Evolutionary conservation across 2,797 vertebrate species (phyloP).

Genomic region (Typhlichthys eigenmanni): DNA sequence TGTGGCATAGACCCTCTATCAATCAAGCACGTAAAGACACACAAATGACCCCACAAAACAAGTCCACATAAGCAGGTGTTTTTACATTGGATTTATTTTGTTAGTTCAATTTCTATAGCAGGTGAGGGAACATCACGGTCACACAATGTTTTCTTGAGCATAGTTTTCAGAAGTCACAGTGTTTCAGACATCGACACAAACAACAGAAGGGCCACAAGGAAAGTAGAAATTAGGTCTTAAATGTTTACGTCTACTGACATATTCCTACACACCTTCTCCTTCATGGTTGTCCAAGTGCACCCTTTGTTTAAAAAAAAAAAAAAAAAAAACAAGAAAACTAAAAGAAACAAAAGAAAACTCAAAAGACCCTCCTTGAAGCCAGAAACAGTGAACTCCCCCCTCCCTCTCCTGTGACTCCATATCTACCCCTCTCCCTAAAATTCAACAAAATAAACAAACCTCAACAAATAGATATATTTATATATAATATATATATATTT

Average conservation of each 20-base stretch:
- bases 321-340: conserved; percentile 36
- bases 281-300: conserved; percentile 71
- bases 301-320: conserved; percentile 45
- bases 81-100: conserved; percentile 84
- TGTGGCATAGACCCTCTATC: conserved; percentile 13
- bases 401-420: conserved; percentile 20
- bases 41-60: background rate
- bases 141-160: conserved; percentile 78
- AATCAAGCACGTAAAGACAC: too few relatives aligned
- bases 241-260: conserved; percentile 38
- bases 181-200: conserved; percentile 80
- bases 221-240: conserved; percentile 62
- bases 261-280: conserved; percentile 70
- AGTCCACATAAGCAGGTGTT: conserved; percentile 36
- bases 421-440: conserved; percentile 37
- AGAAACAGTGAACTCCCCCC: conserved; percentile 36
- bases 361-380: conserved; percentile 42
- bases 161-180: conserved; percentile 86
- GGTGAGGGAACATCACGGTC: conserved; percentile 82
- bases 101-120: conserved; percentile 86
- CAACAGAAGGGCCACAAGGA: conserved; percentile 61
- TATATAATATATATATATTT: conserved; percentile 93
- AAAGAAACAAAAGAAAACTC: conserved; percentile 26
- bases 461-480: conserved; percentile 79
- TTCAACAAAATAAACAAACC: conserved; percentile 55